Percentiles rank a stretch among this genome's conserved stretches.
Evolutionary conservation across 2,113 vertebrate genomes (phyloP).

Genomic region (Engystomops pustulosus): DNA sequence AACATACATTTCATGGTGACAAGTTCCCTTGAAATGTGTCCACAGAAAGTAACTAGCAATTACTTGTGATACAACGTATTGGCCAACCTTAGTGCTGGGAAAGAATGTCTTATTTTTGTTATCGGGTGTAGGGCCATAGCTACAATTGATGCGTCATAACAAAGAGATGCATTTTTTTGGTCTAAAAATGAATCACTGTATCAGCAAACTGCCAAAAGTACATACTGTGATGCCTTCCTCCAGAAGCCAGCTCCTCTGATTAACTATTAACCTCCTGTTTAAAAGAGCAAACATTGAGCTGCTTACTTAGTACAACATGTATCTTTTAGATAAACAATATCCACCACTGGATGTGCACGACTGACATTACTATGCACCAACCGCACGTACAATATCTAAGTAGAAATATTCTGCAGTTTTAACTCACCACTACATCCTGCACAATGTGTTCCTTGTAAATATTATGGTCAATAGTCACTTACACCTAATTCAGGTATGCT

Average conservation of each 20-base stretch:
- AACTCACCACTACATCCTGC: too few species aligned
- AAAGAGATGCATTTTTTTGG: background rate
- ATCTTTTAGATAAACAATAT: slow-evolving; percentile 32
- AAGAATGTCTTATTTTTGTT: background rate
- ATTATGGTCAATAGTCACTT: too few species aligned
- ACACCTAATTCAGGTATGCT: too few species aligned
- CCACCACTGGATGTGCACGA: background rate
- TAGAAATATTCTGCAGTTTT: background rate
- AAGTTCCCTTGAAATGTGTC: too few species aligned
- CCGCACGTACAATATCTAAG: background rate
- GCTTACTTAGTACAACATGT: slow-evolving; percentile 24
- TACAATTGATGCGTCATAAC: background rate
- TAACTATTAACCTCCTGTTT: slow-evolving; percentile 35
- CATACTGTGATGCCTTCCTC: background rate
- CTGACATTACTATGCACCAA: background rate
- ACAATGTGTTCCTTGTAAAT: too few species aligned
- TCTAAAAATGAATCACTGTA: slow-evolving; percentile 17
- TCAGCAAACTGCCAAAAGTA: background rate
- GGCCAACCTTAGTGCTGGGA: background rate
- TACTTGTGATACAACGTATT: background rate
- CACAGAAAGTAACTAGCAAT: too few species aligned
- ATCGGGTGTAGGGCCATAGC: background rate
- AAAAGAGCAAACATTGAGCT: slow-evolving; percentile 8
- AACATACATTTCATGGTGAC: too few species aligned
- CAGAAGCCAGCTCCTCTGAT: background rate